Conservation (phyloP, 2,113 vertebrate genomes). For the Daboia siamensis region DNA sequence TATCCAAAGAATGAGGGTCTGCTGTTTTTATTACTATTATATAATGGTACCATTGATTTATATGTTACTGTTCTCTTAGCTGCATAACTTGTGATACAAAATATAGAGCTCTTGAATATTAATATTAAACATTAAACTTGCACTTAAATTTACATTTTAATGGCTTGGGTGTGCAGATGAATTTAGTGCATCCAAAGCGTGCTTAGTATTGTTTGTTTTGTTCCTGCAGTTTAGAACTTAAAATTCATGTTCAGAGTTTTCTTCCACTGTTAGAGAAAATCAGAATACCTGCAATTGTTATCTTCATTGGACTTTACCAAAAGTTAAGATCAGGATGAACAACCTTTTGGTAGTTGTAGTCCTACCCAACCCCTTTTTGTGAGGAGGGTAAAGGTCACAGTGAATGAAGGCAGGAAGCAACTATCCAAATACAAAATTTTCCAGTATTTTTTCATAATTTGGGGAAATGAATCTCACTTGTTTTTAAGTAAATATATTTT, state of each 20-base stretch:
- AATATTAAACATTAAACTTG: background rate
- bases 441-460: background rate
- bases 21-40: background rate
- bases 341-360: background rate
- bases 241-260: background rate
- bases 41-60: background rate
- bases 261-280: background rate
- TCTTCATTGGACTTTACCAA: background rate
- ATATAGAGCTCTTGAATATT: background rate
- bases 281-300: background rate
- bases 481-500: background rate
- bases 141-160: background rate
- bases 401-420: background rate
- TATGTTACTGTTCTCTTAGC: background rate
- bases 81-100: background rate
- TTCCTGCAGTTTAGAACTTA: background rate
- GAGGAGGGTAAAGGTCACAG: background rate
- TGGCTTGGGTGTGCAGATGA: background rate
- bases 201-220: background rate
- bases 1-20: background rate
- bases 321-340: background rate
- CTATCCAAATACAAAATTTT: background rate
- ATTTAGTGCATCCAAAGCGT: background rate
- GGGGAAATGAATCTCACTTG: background rate
- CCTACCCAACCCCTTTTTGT: background rate